Evolutionary conservation across 2,797 vertebrate genomes (phyloP), one percentile per base, ranked within the genome.

Genomic region (Sebastes matsubarae): DNA sequence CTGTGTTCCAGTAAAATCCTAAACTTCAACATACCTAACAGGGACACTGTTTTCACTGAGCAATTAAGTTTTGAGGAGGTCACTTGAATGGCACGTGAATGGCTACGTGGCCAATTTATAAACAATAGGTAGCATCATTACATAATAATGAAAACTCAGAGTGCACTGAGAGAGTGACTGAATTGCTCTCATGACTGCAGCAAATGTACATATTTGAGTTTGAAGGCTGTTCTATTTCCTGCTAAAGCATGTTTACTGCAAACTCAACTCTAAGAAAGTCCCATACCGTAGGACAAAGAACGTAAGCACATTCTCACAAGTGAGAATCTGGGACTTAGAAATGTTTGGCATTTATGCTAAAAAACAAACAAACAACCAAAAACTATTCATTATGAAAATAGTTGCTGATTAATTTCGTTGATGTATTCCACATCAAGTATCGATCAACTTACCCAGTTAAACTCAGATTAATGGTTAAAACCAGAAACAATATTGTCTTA

Each of bases 1-100:
- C 13, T 46, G 4, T 13, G 22, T n/a, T 68, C 5, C 10, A 27
- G 29, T 14, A 5, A 54, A 57, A 22, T 5, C 0, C 0, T 1
- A 68, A 72, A 38, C 5, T 38, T 20, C 13, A 22, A 64, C 20
- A 55, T 29, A 36, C 11, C 72, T 6, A 0, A 42, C 22, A n/a
- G 16, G 22, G 3, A 55, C 42, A 61, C 4, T 4, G 27, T 72
- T 52, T 63, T 29, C 10, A 27, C 6, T 4, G 0, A 6, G 27
- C 54, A 16, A 32, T 24, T 10, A 32, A 18, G 13, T 20, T 16
- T 29, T 1, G 12, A 3, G 12, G 55, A 12, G 4, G 29, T 42
- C 8, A 30, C 8, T 13, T 16, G 25, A 27, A 27, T 27, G 9
- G 10, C 20, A 32, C 29, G 10, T 16, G 9, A 66, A 30, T 10